phyloP scores from a whole-genome alignment of 2,797 vertebrate species.

The Agapornis canus region DNA sequence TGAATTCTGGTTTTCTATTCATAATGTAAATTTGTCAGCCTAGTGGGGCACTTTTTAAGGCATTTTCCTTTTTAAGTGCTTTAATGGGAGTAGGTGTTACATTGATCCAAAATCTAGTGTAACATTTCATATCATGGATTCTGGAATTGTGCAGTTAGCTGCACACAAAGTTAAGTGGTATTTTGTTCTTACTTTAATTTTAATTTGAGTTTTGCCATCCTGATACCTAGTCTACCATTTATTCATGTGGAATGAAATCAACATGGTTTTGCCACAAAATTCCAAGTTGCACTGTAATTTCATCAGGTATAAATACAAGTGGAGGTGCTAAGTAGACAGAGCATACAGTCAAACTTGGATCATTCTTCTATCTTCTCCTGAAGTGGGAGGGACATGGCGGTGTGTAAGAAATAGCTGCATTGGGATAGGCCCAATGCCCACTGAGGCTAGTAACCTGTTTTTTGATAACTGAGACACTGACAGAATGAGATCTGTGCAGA shows the following conservation, averaged over 20 bases:
- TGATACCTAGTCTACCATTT: neutral
- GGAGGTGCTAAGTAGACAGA: neutral
- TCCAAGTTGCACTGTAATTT: neutral
- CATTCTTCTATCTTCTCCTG: neutral
- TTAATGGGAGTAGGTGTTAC: constrained; percentile 72
- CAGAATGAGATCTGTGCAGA: neutral
- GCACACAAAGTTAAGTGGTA: constrained; percentile 16
- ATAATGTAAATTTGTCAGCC: constrained; percentile 76
- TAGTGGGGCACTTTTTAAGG: constrained; percentile 80
- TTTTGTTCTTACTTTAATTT: constrained; percentile 34
- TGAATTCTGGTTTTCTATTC: constrained; percentile 65
- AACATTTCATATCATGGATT: constrained; percentile 56
- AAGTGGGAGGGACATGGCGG: neutral
- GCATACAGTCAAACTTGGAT: neutral
- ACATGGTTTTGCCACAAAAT: neutral
- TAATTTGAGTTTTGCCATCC: constrained; percentile 7
- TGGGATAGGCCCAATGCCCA: neutral
- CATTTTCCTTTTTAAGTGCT: constrained; percentile 80
- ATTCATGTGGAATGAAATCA: neutral
- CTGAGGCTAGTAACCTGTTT: neutral
- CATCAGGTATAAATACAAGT: neutral
- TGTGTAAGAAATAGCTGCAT: neutral
- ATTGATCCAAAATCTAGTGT: constrained; percentile 76
- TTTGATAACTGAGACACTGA: neutral
- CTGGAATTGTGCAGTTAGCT: constrained; percentile 51